phyloP scores from a whole-genome alignment of 2,888 invertebrate species.

The Brassicogethes aeneus region DNA sequence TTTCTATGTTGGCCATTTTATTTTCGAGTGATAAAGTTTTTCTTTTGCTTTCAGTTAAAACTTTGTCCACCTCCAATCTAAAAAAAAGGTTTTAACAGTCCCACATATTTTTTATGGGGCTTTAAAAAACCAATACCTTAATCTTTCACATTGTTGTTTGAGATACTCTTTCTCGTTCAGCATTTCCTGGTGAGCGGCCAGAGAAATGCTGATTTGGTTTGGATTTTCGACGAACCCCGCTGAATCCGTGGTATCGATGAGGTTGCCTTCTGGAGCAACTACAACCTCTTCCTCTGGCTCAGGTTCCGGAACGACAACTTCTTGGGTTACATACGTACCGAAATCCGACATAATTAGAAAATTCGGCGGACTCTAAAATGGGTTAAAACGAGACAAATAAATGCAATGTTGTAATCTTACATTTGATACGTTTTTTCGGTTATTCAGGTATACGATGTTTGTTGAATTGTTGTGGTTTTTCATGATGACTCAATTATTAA shows the following conservation, averaged over 20 bases:
- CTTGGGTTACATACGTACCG: constrained; percentile 88
- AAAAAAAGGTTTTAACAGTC: constrained; percentile 3
- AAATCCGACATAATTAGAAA: constrained; percentile 89
- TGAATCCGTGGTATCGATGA: constrained; percentile 59
- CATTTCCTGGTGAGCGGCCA: constrained; percentile 38
- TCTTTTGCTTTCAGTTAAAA: constrained; percentile 44
- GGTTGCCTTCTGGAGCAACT: constrained; percentile 45
- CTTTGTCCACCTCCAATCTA: background rate
- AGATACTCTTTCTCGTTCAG: constrained; percentile 59
- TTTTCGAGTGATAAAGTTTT: constrained; percentile 44
- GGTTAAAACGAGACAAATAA: too few relatives aligned
- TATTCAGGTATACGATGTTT: too few relatives aligned
- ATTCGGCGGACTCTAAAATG: constrained; percentile 75
- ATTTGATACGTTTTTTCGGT: too few relatives aligned
- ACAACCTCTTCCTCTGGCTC: constrained; percentile 48
- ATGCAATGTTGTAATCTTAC: too few relatives aligned
- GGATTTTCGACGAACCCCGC: constrained; percentile 27
- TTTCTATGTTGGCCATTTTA: constrained; percentile 43
- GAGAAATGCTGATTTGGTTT: constrained; percentile 26
- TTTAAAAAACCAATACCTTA: too few relatives aligned
- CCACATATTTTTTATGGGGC: background rate
- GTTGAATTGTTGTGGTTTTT: too few relatives aligned
- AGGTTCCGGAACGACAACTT: constrained; percentile 76
- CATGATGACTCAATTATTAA: too few relatives aligned
- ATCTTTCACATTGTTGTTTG: constrained; percentile 66